Percentiles rank a stretch among this genome's conserved stretches.
Conservation (phyloP, 2,888 invertebrate genomes). For the Napeogenes sylphis region DNA sequence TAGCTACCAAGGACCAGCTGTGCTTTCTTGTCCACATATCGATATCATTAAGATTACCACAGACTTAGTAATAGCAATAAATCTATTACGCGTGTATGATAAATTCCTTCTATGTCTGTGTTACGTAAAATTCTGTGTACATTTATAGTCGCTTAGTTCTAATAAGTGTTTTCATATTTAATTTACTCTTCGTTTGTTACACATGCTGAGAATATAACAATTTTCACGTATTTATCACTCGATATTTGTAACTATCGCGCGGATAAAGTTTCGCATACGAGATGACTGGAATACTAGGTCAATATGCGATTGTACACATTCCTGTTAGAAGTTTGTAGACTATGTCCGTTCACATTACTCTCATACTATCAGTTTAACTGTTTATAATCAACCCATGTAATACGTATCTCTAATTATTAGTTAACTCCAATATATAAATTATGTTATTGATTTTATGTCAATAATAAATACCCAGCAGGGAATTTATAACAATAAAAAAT, state of each 20-base stretch:
- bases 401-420: too few relatives aligned
- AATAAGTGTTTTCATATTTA: slow-evolving; percentile 27
- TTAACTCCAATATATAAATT: too few relatives aligned
- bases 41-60: neutral
- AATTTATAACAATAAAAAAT: slow-evolving; percentile 8
- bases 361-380: slow-evolving; percentile 2
- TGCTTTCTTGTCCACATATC: neutral
- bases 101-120: slow-evolving; percentile 1
- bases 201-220: too few relatives aligned
- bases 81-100: too few relatives aligned
- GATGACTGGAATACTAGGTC: slow-evolving; percentile 34
- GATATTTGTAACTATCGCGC: slow-evolving; percentile 50
- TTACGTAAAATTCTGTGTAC: slow-evolving; percentile 1
- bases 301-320: slow-evolving; percentile 33
- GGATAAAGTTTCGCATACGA: slow-evolving; percentile 40
- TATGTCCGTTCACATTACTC: slow-evolving; percentile 17
- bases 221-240: slow-evolving; percentile 57
- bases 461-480: slow-evolving; percentile 2
- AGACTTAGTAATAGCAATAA: neutral
- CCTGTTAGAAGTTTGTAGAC: slow-evolving; percentile 15
- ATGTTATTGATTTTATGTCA: neutral
- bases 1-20: slow-evolving; percentile 16
- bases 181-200: slow-evolving; percentile 25
- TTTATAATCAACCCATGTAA: too few relatives aligned
- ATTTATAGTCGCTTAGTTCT: slow-evolving; percentile 18